Evolutionary conservation across 2,888 invertebrate species (phyloP).

Genomic region (Ochropacha duplaris): DNA sequence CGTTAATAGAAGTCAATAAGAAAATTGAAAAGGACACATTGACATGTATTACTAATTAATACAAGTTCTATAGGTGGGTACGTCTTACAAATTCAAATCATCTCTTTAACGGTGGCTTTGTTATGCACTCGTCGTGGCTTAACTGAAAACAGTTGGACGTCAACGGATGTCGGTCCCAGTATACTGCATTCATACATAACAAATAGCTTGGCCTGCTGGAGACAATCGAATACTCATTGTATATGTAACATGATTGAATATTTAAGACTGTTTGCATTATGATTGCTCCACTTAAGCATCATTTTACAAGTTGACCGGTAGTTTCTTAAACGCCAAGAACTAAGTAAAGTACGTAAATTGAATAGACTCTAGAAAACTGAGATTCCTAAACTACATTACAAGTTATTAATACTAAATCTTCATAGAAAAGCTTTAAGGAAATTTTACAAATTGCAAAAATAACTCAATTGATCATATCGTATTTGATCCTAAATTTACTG

Average conservation of each 20-base stretch:
- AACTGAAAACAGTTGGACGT: constrained; percentile 74
- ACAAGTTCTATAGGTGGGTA: constrained; percentile 40
- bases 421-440: background rate
- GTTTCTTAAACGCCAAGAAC: constrained; percentile 2
- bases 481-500: too few relatives aligned
- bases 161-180: constrained; percentile 66
- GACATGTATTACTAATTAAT: constrained; percentile 38
- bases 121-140: constrained; percentile 55
- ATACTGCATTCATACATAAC: constrained; percentile 66
- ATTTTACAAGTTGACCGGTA: too few relatives aligned
- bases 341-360: background rate
- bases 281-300: constrained; percentile 26
- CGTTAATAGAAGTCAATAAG: background rate
- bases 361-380: background rate
- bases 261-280: constrained; percentile 38
- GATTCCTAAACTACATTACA: too few relatives aligned
- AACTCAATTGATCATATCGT: background rate
- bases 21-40: constrained; percentile 18
- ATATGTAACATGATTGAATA: constrained; percentile 55
- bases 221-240: constrained; percentile 61
- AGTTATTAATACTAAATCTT: too few relatives aligned
- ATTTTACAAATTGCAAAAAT: too few relatives aligned
- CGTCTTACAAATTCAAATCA: constrained; percentile 57
- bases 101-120: constrained; percentile 53
- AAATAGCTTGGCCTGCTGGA: constrained; percentile 56